A percentile compares a stretch with the other conserved stretches of the same genome.
Evolutionary conservation across 2,113 vertebrate species (phyloP).

Genomic region (Trichomycterus rosablanca): DNA sequence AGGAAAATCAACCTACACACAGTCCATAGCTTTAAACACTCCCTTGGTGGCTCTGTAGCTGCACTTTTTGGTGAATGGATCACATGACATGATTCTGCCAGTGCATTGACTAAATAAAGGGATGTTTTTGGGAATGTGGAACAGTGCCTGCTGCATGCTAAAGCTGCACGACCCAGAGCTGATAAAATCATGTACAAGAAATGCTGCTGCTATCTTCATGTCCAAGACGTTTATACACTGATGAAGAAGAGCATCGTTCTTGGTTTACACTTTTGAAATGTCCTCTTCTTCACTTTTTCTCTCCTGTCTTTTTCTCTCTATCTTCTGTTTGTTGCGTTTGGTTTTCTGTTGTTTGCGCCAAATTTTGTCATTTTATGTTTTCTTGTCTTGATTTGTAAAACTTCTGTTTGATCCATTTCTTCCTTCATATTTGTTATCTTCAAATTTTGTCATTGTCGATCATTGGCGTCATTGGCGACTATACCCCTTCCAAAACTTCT

Average conservation of each 20-base stretch:
- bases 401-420: neutral
- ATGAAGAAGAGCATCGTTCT: too few relatives aligned
- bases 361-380: neutral
- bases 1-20: too few relatives aligned
- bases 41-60: too few relatives aligned
- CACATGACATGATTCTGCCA: too few relatives aligned
- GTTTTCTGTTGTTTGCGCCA: neutral
- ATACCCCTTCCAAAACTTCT: neutral
- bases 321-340: neutral
- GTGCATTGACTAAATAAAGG: neutral
- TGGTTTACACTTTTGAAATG: slow-evolving; percentile 21
- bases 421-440: neutral
- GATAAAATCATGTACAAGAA: neutral
- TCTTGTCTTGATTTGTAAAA: neutral
- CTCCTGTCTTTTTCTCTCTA: slow-evolving; percentile 23
- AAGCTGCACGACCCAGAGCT: slow-evolving; percentile 26
- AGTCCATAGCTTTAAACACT: too few relatives aligned
- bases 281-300: slow-evolving; percentile 27
- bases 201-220: neutral
- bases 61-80: too few relatives aligned
- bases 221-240: too few relatives aligned
- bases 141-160: slow-evolving; percentile 5
- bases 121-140: neutral
- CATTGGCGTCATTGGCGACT: neutral
- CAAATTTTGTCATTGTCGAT: neutral